Evolutionary conservation across 2,113 vertebrate species (phyloP).

Genomic region (Myxocyprinus asiaticus): DNA sequence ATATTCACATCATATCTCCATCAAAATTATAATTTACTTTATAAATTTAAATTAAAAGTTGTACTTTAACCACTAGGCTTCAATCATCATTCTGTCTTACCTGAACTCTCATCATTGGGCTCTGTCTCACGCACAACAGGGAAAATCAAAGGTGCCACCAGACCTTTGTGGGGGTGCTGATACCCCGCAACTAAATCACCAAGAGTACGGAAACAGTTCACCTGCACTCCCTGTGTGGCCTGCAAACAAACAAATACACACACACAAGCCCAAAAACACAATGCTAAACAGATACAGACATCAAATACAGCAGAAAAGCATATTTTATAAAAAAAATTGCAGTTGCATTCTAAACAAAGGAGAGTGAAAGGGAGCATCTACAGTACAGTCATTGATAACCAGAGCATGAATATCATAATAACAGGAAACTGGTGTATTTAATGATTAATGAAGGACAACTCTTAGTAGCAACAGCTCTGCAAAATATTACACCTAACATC

Average conservation of each 20-base stretch:
- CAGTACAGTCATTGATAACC: too few relatives aligned
- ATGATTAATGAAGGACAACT: background rate
- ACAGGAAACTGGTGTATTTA: background rate
- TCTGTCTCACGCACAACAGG: constrained; percentile 71
- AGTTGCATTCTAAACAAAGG: too few relatives aligned
- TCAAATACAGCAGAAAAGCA: too few relatives aligned
- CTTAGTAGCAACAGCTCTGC: background rate
- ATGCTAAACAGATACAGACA: background rate
- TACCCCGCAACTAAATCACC: constrained; percentile 82
- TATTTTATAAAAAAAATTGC: too few relatives aligned
- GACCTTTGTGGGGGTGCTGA: constrained; percentile 84
- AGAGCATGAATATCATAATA: background rate
- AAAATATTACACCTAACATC: background rate
- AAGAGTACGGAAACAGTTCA: constrained; percentile 82
- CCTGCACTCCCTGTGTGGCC: constrained; percentile 84
- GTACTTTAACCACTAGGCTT: background rate
- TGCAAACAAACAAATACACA: constrained; percentile 52
- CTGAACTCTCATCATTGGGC: constrained; percentile 75
- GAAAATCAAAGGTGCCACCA: constrained; percentile 79
- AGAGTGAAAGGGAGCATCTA: too few relatives aligned
- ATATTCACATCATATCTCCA: too few relatives aligned
- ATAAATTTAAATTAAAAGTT: too few relatives aligned
- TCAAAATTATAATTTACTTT: too few relatives aligned
- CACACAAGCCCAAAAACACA: background rate
- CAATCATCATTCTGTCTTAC: constrained; percentile 60